Conservation (phyloP, 1,140 invertebrate genomes). For the Drosophila ficusphila region DNA sequence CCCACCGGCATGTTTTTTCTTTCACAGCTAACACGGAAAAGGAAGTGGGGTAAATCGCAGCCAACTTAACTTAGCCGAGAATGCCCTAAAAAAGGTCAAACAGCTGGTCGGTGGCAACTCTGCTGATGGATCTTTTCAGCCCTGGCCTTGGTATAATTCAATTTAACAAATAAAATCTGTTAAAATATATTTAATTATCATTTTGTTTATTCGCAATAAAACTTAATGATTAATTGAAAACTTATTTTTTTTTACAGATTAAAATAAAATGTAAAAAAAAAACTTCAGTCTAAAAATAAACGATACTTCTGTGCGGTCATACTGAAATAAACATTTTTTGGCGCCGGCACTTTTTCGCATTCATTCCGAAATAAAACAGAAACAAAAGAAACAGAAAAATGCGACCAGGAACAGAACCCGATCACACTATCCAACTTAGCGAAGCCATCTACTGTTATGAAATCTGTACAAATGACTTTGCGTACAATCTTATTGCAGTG, state of each 20-base stretch:
- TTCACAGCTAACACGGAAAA: conserved; percentile 84
- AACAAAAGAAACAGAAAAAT: conserved; percentile 21
- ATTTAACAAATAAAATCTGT: background rate
- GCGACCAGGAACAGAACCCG: conserved; percentile 35
- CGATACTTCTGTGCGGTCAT: background rate
- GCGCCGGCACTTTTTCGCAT: conserved; percentile 28
- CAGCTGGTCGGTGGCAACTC: background rate
- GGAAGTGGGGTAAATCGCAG: conserved; percentile 79
- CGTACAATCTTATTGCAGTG: conserved; percentile 69
- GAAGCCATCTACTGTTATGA: conserved; percentile 64
- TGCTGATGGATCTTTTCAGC: background rate
- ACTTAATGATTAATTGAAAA: background rate
- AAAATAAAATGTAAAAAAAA: background rate
- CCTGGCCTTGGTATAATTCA: background rate
- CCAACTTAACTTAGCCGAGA: conserved; percentile 60
- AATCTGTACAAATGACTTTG: conserved; percentile 74
- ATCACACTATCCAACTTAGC: conserved; percentile 47
- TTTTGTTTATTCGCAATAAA: background rate
- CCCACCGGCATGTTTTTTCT: conserved; percentile 84
- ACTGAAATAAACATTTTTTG: conserved; percentile 17
- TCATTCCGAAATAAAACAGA: background rate
- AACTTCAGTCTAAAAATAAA: too few relatives aligned
- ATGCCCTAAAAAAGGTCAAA: conserved; percentile 29
- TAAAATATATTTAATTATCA: too few relatives aligned
- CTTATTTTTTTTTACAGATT: background rate